Evolutionary conservation across 2,888 invertebrate species (phyloP), one percentile per base, ranked within the genome.

Genomic region (Caenorhabditis drosophilae): DNA sequence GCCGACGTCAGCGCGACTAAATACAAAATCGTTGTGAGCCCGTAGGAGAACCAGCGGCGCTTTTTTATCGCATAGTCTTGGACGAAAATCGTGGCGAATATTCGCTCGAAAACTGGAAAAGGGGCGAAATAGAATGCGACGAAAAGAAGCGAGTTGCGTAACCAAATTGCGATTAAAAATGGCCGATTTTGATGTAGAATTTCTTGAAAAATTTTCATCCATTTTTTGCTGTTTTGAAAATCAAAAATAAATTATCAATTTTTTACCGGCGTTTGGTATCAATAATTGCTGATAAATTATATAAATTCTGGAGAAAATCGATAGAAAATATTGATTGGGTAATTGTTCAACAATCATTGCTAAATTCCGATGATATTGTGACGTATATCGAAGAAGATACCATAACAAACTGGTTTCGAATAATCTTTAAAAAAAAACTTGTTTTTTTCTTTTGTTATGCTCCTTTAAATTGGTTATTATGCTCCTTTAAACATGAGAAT

Each of bases 91-190:
- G 71, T 71, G 11, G 71, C 71, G 25, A 64, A 57, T 31, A 58
- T 41, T n/a, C 71, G 26, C 26, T 71, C 71, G 11, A 71, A 46
- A 27, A 67, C 67, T 38, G 62, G 58, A 44, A 71, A 71, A 6
- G 64, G 57, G 1, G 71, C 64, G 22, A 67, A 71, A 46, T 71
- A 71, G 35, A 71, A 67, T 22, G 67, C 71, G 34, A 71, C 61
- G 45, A 71, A 71, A 20, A 58, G 54, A 9, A 71, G 46, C 18
- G 55, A 64, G 35, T 71, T 71, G 0, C 71, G 67, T 27, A 67
- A 48, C 56, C 56, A 31, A 31, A 31, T 31, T 31, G 31, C 31
- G 31, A 6, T 31, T 9, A 31, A 31, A 31, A 31, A 31, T 9
- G 6, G 31, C 6, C 6, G 12, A 31, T 9, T 31, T 31, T 12